Conservation (phyloP, 2,113 vertebrate species). For the Microcebus murinus region DNA sequence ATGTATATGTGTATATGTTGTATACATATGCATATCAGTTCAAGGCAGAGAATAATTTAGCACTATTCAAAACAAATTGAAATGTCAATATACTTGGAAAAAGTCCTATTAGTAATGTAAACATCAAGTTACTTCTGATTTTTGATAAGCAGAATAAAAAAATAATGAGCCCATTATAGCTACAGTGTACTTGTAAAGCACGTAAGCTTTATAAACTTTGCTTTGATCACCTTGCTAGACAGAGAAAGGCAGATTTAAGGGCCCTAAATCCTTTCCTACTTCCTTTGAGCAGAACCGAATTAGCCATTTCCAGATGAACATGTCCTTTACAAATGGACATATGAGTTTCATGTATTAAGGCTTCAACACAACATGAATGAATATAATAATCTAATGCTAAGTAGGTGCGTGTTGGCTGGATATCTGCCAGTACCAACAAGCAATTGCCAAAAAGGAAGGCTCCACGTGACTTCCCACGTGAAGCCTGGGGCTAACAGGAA, state of each 20-base stretch:
- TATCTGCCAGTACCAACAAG: neutral
- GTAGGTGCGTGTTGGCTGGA: neutral
- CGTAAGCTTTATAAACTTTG: neutral
- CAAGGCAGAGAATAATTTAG: neutral
- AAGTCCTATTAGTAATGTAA: neutral
- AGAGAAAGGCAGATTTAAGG: neutral
- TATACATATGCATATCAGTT: neutral
- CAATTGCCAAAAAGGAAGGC: neutral
- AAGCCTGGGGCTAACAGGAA: neutral
- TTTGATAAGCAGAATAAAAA: neutral
- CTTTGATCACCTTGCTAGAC: neutral
- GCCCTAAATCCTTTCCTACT: neutral
- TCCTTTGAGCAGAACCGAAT: neutral
- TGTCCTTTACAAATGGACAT: neutral
- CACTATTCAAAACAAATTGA: neutral
- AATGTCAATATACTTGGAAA: neutral
- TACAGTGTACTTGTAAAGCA: neutral
- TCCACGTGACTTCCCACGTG: neutral
- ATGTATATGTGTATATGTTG: neutral
- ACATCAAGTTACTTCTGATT: neutral
- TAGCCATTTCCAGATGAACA: neutral
- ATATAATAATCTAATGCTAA: neutral
- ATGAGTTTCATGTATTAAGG: neutral
- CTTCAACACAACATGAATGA: neutral
- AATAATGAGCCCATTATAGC: neutral